phyloP scores from a whole-genome alignment of 92 coral and sea anemone genomes.

The Nematostella vectensis region DNA sequence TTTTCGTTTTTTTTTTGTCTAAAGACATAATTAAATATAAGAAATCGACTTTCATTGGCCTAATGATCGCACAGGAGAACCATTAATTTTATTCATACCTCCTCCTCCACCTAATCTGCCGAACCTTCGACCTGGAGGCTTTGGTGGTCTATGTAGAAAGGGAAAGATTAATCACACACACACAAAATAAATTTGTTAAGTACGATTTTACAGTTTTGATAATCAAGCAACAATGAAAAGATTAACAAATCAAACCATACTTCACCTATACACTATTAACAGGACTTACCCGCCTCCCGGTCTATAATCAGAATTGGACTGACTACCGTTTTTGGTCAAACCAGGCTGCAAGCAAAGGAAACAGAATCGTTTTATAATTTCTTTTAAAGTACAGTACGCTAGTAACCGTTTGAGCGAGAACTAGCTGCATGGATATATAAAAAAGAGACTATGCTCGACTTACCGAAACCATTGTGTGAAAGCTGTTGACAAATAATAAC shows the following conservation, averaged over 20 bases:
- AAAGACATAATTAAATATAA: too few relatives aligned
- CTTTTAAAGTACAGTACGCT: too few relatives aligned
- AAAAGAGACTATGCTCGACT: too few relatives aligned
- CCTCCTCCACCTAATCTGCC: conserved; percentile 87
- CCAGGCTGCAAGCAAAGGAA: conserved; percentile 52
- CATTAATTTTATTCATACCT: too few relatives aligned
- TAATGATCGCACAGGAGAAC: too few relatives aligned
- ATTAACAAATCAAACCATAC: not conserved
- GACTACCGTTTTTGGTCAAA: conserved; percentile 67
- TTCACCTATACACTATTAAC: too few relatives aligned
- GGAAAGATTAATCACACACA: not conserved
- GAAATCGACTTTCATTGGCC: too few relatives aligned
- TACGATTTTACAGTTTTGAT: not conserved
- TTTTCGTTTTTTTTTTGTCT: too few relatives aligned
- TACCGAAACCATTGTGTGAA: conserved; percentile 98
- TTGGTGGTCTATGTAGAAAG: conserved; percentile 44
- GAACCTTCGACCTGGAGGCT: conserved; percentile 78
- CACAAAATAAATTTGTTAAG: not conserved
- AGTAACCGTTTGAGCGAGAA: too few relatives aligned
- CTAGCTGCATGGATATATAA: too few relatives aligned
- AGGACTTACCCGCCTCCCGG: conserved; percentile 98
- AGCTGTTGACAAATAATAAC: conserved; percentile 38
- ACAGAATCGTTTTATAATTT: too few relatives aligned
- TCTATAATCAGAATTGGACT: conserved; percentile 67
- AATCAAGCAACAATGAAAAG: not conserved